Percentiles rank a stretch among this genome's conserved stretches.
These are phyloP conservation scores for Cariama cristata DNA, from an alignment of 2,113 vertebrate genomes.

Conservation along the genomic window DNA sequence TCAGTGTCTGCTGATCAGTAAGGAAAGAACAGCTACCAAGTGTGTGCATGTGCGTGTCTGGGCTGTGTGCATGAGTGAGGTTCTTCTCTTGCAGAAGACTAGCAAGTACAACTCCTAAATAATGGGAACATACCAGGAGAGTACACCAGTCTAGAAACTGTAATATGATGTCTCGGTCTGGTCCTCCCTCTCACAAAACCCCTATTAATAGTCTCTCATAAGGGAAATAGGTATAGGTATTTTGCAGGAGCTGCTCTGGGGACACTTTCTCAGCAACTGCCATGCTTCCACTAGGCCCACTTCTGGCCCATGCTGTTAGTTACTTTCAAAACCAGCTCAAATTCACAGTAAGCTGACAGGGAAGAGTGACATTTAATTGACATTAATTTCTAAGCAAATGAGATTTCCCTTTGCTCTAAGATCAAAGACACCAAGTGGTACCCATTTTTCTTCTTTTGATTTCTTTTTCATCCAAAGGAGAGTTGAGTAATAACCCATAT, in stretches of 20 bases:
- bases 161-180: not conserved
- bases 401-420: not conserved
- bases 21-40: not conserved
- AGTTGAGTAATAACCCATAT: not conserved
- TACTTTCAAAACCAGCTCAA: not conserved
- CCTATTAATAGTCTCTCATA: not conserved
- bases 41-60: not conserved
- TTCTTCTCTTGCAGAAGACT: not conserved
- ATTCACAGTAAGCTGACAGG: not conserved
- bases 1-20: not conserved
- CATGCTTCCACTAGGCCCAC: not conserved
- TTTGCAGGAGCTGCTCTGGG: not conserved
- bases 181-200: not conserved
- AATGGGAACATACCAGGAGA: not conserved
- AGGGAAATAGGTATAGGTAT: not conserved
- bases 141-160: not conserved
- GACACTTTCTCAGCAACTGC: not conserved
- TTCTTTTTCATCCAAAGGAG: not conserved
- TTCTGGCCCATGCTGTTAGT: not conserved
- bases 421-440: not conserved
- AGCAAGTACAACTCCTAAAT: not conserved
- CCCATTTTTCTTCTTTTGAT: not conserved
- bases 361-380: not conserved
- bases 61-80: not conserved
- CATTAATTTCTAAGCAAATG: not conserved